Conservation (phyloP, 2,888 invertebrate species). For the Charanyca ferruginea region DNA sequence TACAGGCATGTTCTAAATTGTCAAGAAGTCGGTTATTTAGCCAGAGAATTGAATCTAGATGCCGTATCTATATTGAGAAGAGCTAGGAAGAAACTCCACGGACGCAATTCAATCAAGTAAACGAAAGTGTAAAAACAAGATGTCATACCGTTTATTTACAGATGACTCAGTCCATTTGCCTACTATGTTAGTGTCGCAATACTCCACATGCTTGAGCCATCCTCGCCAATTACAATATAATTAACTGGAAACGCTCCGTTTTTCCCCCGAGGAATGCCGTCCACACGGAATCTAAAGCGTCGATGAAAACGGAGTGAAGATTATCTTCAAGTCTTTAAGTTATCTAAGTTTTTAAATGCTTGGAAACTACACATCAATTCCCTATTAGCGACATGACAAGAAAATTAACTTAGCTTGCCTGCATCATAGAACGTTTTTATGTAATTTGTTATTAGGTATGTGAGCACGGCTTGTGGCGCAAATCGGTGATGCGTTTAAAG, state of each 20-base stretch:
- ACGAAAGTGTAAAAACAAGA: constrained; percentile 4
- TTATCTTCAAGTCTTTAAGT: constrained; percentile 59
- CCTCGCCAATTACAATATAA: constrained; percentile 63
- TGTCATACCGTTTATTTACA: not conserved
- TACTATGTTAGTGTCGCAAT: constrained; percentile 41
- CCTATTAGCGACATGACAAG: constrained; percentile 71
- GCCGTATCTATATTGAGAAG: too few species aligned
- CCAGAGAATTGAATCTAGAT: too few species aligned
- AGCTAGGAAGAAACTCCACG: not conserved
- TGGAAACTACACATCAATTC: constrained; percentile 71
- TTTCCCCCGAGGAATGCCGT: constrained; percentile 59
- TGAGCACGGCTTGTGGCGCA: constrained; percentile 48
- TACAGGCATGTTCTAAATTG: too few species aligned
- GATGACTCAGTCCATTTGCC: constrained; percentile 43
- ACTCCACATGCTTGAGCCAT: constrained; percentile 45
- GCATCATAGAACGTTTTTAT: constrained; percentile 62
- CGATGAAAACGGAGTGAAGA: constrained; percentile 67
- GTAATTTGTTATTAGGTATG: constrained; percentile 63
- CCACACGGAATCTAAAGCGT: constrained; percentile 62
- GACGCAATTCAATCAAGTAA: not conserved
- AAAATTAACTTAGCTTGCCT: constrained; percentile 66
- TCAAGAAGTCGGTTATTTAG: too few species aligned
- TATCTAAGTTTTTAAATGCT: constrained; percentile 67
- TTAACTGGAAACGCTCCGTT: constrained; percentile 51
- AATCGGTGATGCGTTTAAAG: constrained; percentile 53